Evolutionary conservation across 2,797 vertebrate genomes (phyloP), one percentile per base, ranked within the genome.

Genomic region (Coregonus ussuriensis): DNA sequence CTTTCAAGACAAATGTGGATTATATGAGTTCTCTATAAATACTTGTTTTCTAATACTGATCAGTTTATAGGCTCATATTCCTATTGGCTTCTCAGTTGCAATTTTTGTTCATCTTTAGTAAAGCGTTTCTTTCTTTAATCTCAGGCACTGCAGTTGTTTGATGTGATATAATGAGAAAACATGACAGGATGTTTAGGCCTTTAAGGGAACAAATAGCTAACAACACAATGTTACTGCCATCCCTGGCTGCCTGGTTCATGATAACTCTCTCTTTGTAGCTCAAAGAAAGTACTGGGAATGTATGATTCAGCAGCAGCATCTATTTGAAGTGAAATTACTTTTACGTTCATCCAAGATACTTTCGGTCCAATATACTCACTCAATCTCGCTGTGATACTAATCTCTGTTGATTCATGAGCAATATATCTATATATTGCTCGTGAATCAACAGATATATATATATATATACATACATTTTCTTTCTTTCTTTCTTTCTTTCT

Each of bases 361-460:
- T 74, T 35, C 67, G 13, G 6, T 76, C 62, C 63, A 18, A 54
- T 68, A 33, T 70, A 71, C n/a, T 47, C 74, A 67, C 63, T 54
- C 66, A 25, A 63, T 67, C 35, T 47, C 73, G 66, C 65, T 29
- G 31, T 77, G 62, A 72, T 79, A 52, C 29, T 31, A 56, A 67
- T 78, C 70, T 69, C 25, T 69, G 13, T 63, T 18, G 69, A 81
- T 70, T 78, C 37, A 76, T 79, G 59, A 37, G 59, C 41, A 53
- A 65, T 62, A 72, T 62, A 65, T 25, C 25, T 25, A 25, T 25
- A 25, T 25, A 25, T 25, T 25, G 25, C 25, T 25, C 25, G 25
- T 25, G 25, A 25, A 25, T 25, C 25, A 25, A 25, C 25, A 25
- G 25, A 25, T 1, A 25, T 25, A 25, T 25, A 25, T 25, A 25